Base-by-base conservation (phyloP, 2,113 vertebrate genomes). In the Poeciliopsis prolifica region DNA sequence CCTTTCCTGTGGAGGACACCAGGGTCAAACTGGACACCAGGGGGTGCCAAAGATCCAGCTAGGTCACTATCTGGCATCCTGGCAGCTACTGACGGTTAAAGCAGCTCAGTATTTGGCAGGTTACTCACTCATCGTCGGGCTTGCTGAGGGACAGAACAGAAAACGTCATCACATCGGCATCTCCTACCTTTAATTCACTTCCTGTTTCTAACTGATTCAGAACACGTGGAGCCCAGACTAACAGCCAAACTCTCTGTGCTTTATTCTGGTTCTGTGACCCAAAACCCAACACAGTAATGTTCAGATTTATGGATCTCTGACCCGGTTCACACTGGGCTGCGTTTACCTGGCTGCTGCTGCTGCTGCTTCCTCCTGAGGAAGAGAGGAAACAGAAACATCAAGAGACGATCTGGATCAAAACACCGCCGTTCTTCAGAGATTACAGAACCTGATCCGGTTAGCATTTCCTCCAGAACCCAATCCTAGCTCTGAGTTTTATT, bases 41-140 rank as follows among this genome's bases (percentile, higher is more conserved):
- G 54, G 68, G 87, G 22, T 11, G 4, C 48, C 28, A 58, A 4
- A 13, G 35, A 15, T n/a, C 37, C 6, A 26, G 7, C 15, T 29
- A 58, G 22, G 0, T n/a, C 68, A n/a, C 29, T 33, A 24, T n/a
- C 13, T 13, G 29, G 70, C 61, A 63, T 13, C 3, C 3, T 19
- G 31, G 14, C 22, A 14, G 48, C 14, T 35, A 1, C 11, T 31
- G 22, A 19, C 10, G 3, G 2, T n/a, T 0, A 37, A 70, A 37
- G 24, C 51, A 70, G 51, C 51, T 60, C 19, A 58, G 9, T 70
- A 70, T 60, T 26, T 70, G 31, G 31, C 51, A 70, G 29, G 62
- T 51, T 88, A 94, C 93, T 94, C 74, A 94, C 94, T 92, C 85
- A 29, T 91, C 84, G 17, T 81, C 87, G 12, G 88, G 72, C 68